Base-by-base conservation (phyloP, 2,888 invertebrate genomes). In the Aphidoletes aphidimyza region DNA sequence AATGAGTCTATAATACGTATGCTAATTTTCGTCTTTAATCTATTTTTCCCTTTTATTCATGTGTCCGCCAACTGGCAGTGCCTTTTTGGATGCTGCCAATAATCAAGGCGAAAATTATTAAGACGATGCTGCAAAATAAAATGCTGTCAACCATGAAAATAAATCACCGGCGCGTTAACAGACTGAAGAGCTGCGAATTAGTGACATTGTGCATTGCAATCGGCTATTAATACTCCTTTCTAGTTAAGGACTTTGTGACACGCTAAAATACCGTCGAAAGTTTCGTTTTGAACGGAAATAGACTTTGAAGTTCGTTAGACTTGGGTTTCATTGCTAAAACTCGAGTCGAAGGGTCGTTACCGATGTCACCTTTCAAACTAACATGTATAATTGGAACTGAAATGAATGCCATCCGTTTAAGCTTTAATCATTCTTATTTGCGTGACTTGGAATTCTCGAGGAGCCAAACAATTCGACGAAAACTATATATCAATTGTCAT, bases 1-100 rank as follows among this genome's bases (percentile, higher is more conserved):
- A 69, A 69, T 30, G 69, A 69, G 30, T 69, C 34, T 69, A 69
- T 37, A 81, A 81, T 81, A 81, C 81, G 37, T 81, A 81, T 81
- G 81, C 81, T 81, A 81, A 81, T 81, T 81, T 81, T 81, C 81
- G 37, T 17, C 37, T 81, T 81, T 69, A 69, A 69, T 69, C 69
- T 30, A 14, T 54, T 22, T 30, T 11, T 69, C 30, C n/a, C 54
- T 22, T 26, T 54, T 54, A 5, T 54, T 54, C 6, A 6, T 22
- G 54, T 26, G 54, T 22, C n/a, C 3, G n/a, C 9, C 1, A 22
- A 5, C 26, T 78, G 36, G 34, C 0, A 8, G 34, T 19, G 81
- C 37, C 19, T 81, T 8, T 37, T 19, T 81, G 37, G 0, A 37
- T 81, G 37, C 26, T n/a, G 5, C 19, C 37, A 36, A 81, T 81